phyloP scores from a whole-genome alignment of 2,888 invertebrate species.

The Eupithecia subumbrata region DNA sequence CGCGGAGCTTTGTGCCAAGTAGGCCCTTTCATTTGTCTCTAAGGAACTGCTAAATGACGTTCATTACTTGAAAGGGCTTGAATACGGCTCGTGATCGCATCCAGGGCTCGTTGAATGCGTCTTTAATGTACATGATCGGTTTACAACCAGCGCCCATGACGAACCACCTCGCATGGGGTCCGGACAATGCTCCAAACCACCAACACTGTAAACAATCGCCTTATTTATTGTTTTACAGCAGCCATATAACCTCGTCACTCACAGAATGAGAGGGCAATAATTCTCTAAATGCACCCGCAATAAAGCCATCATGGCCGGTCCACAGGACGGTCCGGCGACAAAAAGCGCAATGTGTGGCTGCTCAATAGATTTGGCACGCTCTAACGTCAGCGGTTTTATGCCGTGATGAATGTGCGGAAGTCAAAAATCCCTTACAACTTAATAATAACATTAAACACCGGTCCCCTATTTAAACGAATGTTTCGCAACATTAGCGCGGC shows the following conservation, averaged over 20 bases:
- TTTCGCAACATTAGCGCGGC: constrained; percentile 76
- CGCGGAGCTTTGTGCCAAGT: constrained; percentile 53
- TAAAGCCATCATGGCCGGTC: constrained; percentile 78
- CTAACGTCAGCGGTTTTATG: constrained; percentile 59
- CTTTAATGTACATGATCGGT: constrained; percentile 67
- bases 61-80: constrained; percentile 52
- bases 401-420: constrained; percentile 77
- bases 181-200: constrained; percentile 60
- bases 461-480: constrained; percentile 75
- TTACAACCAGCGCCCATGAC: constrained; percentile 62
- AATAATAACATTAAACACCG: constrained; percentile 79
- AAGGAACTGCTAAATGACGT: constrained; percentile 52
- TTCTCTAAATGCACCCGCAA: constrained; percentile 74
- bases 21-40: constrained; percentile 58
- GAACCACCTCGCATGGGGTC: constrained; percentile 72
- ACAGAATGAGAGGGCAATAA: constrained; percentile 69
- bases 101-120: constrained; percentile 61
- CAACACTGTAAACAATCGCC: constrained; percentile 73
- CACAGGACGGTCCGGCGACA: constrained; percentile 56
- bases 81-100: constrained; percentile 62
- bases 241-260: constrained; percentile 73
- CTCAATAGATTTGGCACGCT: constrained; percentile 73
- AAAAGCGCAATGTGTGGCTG: constrained; percentile 57
- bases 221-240: constrained; percentile 82
- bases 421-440: constrained; percentile 77